Evolutionary conservation across 2,888 invertebrate species (phyloP).

Genomic region (Mesochorus sp.): DNA sequence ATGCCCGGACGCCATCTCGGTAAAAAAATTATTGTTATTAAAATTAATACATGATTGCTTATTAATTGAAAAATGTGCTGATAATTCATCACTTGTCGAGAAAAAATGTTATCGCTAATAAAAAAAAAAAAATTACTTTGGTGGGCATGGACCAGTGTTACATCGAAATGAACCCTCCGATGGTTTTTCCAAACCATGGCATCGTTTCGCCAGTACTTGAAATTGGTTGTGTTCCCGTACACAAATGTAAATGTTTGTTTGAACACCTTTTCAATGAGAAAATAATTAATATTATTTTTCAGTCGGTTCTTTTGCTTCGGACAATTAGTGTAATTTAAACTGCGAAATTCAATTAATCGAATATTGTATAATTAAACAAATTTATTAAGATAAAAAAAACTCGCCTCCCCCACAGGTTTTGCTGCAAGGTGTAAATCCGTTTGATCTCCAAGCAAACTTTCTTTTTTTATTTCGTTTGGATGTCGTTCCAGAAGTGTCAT

Average conservation of each 20-base stretch:
- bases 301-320: not conserved
- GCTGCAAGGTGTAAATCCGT: conserved; percentile 90
- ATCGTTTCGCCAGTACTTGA: conserved; percentile 85
- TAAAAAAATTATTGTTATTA: not conserved
- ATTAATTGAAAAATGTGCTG: not conserved
- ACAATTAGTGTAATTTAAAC: not conserved
- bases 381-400: conserved; percentile 50
- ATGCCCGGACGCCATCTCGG: conserved; percentile 87
- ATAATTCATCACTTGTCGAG: too few species aligned
- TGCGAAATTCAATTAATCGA: conserved; percentile 9
- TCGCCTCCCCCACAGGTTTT: conserved; percentile 91
- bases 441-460: conserved; percentile 90
- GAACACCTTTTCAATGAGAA: conserved; percentile 83
- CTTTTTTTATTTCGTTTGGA: conserved; percentile 78
- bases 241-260: conserved; percentile 88
- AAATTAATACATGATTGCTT: not conserved
- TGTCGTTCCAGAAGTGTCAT: conserved; percentile 61
- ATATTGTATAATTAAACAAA: not conserved
- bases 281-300: conserved; percentile 3
- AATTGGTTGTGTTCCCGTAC: conserved; percentile 87
- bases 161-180: conserved; percentile 85
- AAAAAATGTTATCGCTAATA: too few species aligned
- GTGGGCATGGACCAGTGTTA: conserved; percentile 90
- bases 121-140: conserved; percentile 82
- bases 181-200: conserved; percentile 85